These are phyloP conservation scores for Tipula confusa DNA, from an alignment of 2,888 invertebrate species.

Conservation along the genomic window DNA sequence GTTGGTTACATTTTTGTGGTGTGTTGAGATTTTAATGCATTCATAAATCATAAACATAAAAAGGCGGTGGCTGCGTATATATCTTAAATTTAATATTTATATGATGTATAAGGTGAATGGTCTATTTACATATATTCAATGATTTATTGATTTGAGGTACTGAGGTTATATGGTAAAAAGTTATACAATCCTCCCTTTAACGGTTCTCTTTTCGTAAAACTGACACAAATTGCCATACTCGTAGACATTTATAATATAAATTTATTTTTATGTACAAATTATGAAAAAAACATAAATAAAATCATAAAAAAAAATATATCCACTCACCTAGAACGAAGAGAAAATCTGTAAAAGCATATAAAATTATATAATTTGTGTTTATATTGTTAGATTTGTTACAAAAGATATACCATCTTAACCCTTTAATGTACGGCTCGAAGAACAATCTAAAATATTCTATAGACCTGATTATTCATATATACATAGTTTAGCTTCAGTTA, in stretches of 20 bases:
- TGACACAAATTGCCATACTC: not conserved
- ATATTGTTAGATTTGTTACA: not conserved
- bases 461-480: not conserved
- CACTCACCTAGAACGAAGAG: conserved; percentile 20
- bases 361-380: not conserved
- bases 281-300: not conserved
- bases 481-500: not conserved
- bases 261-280: not conserved
- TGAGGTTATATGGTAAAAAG: not conserved
- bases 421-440: not conserved
- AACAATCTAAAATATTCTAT: not conserved
- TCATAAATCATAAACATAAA: not conserved
- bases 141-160: not conserved
- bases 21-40: not conserved
- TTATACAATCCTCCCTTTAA: not conserved
- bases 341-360: not conserved
- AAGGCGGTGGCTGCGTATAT: not conserved
- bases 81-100: not conserved
- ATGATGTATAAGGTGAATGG: not conserved
- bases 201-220: not conserved
- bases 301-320: not conserved
- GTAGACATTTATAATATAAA: not conserved
- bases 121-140: not conserved
- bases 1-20: not conserved
- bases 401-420: not conserved